Evolutionary conservation across 2,113 vertebrate genomes (phyloP).

Genomic region (Actenoides lindsayi): DNA sequence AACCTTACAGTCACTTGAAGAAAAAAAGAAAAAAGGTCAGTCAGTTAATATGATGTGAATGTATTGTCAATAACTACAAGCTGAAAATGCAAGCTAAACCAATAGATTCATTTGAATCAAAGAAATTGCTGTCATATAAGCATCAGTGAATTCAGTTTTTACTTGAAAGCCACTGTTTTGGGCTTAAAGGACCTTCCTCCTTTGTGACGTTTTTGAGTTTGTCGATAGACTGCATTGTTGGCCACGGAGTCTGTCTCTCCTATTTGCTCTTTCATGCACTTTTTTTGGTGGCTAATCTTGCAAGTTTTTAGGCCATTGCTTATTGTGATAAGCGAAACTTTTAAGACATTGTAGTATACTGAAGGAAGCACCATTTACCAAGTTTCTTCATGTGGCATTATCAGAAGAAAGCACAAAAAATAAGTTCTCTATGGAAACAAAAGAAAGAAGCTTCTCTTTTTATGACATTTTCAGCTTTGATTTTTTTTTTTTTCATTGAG

Average conservation of each 20-base stretch:
- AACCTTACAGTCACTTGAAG: slow-evolving; percentile 28
- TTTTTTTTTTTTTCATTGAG: neutral
- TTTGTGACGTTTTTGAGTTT: neutral
- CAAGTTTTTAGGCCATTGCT: neutral
- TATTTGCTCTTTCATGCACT: neutral
- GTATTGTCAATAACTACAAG: slow-evolving; percentile 38
- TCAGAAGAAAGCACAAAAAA: neutral
- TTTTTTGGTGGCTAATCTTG: neutral
- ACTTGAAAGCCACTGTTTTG: neutral
- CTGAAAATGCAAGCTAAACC: neutral
- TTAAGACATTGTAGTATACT: neutral
- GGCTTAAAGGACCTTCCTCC: neutral
- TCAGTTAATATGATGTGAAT: neutral
- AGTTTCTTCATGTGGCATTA: neutral
- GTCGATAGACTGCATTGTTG: neutral
- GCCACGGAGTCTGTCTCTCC: neutral
- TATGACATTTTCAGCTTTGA: neutral
- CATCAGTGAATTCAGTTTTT: neutral
- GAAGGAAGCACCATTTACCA: neutral
- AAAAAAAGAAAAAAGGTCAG: neutral
- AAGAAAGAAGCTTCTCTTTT: neutral
- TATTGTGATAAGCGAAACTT: neutral
- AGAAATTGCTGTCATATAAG: neutral
- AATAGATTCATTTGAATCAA: slow-evolving; percentile 19
- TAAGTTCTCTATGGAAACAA: neutral